Percentiles rank a stretch among this genome's conserved stretches.
Evolutionary conservation across 1,140 invertebrate species (phyloP).

Genomic region (Diprion similis): DNA sequence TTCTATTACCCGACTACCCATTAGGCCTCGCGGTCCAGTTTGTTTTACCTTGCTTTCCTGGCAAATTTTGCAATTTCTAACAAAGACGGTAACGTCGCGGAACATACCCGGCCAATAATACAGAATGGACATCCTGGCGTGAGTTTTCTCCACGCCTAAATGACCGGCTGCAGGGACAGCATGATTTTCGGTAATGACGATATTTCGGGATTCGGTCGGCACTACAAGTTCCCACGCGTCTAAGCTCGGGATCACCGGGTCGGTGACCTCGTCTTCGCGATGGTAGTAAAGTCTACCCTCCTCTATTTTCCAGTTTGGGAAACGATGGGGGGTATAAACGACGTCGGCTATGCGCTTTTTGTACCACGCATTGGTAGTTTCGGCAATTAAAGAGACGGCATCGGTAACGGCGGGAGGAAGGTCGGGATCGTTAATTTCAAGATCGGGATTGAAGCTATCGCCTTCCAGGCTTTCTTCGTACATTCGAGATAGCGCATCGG

Average conservation of each 20-base stretch:
- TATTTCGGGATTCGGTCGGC: neutral
- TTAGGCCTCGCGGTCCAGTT: neutral
- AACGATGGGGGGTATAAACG: no score
- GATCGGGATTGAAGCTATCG: neutral
- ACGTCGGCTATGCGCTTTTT: neutral
- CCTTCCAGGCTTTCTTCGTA: neutral
- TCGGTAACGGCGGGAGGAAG: no score
- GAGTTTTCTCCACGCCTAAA: constrained; percentile 18
- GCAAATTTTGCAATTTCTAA: constrained; percentile 17
- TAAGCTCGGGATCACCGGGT: neutral
- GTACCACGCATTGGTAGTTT: neutral
- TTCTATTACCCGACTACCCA: neutral
- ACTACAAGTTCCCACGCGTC: constrained; percentile 21
- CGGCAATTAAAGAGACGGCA: neutral
- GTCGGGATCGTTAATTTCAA: no score
- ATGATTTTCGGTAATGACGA: neutral
- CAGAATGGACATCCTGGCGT: constrained; percentile 6
- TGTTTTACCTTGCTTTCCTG: neutral
- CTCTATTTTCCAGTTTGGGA: neutral
- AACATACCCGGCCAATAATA: constrained; percentile 18
- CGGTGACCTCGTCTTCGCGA: neutral
- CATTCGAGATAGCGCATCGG: constrained; percentile 26
- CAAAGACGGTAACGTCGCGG: neutral
- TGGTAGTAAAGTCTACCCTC: neutral
- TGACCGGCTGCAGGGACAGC: constrained; percentile 17